Evolutionary conservation across 2,113 vertebrate genomes (phyloP).

Genomic region (Boleophthalmus pectinirostris): DNA sequence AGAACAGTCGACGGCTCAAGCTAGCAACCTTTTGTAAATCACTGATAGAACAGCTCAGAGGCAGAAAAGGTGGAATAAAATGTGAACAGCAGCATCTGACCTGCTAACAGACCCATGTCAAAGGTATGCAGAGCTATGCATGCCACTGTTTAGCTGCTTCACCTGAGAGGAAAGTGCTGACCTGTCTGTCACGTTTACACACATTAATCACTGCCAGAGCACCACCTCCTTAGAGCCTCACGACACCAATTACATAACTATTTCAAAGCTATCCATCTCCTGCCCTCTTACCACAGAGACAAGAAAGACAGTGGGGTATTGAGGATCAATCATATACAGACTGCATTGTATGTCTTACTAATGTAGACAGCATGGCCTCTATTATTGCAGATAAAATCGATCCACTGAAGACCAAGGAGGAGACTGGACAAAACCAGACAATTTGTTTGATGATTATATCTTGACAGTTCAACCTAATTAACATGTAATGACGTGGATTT

Average conservation of each 20-base stretch:
- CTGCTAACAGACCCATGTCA: constrained; percentile 2
- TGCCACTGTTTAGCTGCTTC: constrained; percentile 5
- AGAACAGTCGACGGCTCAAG: neutral
- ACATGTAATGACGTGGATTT: neutral
- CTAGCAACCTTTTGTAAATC: neutral
- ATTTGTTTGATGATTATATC: neutral
- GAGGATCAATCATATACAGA: constrained; percentile 26
- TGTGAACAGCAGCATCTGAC: neutral
- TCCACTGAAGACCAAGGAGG: neutral
- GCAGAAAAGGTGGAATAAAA: constrained; percentile 8
- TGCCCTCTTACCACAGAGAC: constrained; percentile 13
- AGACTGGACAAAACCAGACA: neutral
- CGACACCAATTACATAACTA: constrained; percentile 33
- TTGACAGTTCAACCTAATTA: neutral
- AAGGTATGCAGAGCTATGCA: neutral
- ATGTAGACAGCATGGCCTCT: constrained; percentile 18
- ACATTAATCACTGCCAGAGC: constrained; percentile 39
- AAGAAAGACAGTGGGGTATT: constrained; percentile 1
- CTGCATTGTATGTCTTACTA: neutral
- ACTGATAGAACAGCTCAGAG: constrained; percentile 3
- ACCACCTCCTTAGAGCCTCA: constrained; percentile 10
- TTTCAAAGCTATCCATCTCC: constrained; percentile 40
- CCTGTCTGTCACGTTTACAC: constrained; percentile 18
- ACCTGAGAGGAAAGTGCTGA: constrained; percentile 24
- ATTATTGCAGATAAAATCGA: neutral